phyloP scores from a whole-genome alignment of 2,797 vertebrate species.

The Tamandua tetradactyla region DNA sequence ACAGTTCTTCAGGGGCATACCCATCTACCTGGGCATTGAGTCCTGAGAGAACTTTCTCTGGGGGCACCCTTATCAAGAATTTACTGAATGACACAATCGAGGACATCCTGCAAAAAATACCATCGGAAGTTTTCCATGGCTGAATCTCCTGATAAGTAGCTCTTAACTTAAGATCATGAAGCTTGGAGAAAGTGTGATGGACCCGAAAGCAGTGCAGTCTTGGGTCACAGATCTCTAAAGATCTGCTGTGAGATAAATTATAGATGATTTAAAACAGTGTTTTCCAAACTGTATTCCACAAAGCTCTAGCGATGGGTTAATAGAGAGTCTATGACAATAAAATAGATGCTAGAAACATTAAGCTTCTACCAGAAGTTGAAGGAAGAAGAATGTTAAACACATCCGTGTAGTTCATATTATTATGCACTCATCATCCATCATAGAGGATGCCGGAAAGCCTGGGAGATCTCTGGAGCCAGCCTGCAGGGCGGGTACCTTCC shows the following conservation, averaged over 20 bases:
- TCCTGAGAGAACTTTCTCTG: not conserved
- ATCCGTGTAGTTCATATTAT: not conserved
- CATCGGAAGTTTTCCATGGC: not conserved
- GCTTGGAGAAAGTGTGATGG: not conserved
- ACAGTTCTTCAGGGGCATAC: not conserved
- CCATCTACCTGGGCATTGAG: not conserved
- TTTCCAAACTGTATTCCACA: not conserved
- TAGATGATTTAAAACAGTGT: not conserved
- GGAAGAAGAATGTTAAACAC: not conserved
- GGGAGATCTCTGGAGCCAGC: not conserved
- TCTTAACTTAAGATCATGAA: not conserved
- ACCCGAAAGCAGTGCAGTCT: not conserved
- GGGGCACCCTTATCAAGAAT: not conserved
- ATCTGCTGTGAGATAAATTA: not conserved
- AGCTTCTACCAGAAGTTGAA: not conserved
- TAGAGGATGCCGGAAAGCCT: not conserved
- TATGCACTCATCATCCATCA: fast-evolving
- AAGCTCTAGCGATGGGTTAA: not conserved
- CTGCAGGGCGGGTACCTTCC: not conserved
- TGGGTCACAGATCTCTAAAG: not conserved
- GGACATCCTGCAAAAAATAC: not conserved
- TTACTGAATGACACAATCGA: not conserved
- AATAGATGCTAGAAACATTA: not conserved
- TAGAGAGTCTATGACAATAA: not conserved
- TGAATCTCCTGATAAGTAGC: not conserved